These are phyloP conservation scores for Pandemis cinnamomeana DNA, from an alignment of 2,888 invertebrate species.

Conservation along the genomic window DNA sequence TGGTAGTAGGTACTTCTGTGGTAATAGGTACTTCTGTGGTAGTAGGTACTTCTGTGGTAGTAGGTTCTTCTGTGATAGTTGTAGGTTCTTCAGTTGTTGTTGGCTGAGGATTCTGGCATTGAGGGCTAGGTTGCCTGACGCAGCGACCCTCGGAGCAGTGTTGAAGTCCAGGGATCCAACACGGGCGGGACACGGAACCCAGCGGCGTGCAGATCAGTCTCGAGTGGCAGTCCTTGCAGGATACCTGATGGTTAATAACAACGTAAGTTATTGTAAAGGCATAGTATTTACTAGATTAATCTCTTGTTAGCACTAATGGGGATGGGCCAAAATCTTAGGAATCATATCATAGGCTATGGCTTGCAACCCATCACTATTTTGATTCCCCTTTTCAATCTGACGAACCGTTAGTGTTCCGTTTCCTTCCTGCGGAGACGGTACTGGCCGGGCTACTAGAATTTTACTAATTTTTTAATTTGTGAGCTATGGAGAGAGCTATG, in stretches of 20 bases:
- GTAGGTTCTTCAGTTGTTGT: neutral
- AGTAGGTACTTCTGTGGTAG: neutral
- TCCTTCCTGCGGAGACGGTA: no score
- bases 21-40: neutral
- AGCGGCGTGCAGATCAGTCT: neutral
- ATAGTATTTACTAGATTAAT: no score
- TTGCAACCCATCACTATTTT: no score
- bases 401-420: no score
- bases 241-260: neutral
- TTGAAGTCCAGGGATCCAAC: neutral
- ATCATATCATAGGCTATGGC: no score
- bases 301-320: no score
- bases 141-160: neutral
- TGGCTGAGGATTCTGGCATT: neutral
- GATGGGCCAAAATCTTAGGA: no score
- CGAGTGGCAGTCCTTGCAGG: constrained; percentile 9
- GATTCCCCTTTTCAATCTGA: no score
- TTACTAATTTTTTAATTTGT: no score
- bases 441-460: no score
- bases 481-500: no score
- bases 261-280: no score
- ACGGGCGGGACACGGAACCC: neutral
- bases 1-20: neutral
- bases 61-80: neutral
- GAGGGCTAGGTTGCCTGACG: neutral